Percentiles rank a stretch among this genome's conserved stretches.
phyloP scores from a whole-genome alignment of 1,140 invertebrate genomes.

The Ylistrum balloti region DNA sequence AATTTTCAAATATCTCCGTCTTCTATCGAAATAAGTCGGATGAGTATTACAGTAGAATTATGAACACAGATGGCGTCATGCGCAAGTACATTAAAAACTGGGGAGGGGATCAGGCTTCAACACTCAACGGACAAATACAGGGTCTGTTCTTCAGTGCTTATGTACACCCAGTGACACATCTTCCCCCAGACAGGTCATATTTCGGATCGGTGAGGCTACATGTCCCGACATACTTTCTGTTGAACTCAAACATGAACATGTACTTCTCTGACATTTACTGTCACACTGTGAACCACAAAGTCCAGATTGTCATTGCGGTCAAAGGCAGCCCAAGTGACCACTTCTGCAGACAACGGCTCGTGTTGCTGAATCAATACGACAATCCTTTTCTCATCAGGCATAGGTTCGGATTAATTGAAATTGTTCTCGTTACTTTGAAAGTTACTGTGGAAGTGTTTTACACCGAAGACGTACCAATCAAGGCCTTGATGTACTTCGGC shows the following conservation, averaged over 20 bases:
- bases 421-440: constrained; percentile 48
- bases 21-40: constrained; percentile 63
- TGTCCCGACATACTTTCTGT: constrained; percentile 55
- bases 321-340: constrained; percentile 58
- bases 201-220: constrained; percentile 58
- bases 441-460: constrained; percentile 65
- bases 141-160: constrained; percentile 65
- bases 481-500: not conserved
- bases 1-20: not conserved
- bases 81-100: constrained; percentile 62
- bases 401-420: not conserved
- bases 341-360: constrained; percentile 71
- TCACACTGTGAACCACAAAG: constrained; percentile 66
- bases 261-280: constrained; percentile 76
- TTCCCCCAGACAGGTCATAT: constrained; percentile 49
- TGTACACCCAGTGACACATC: constrained; percentile 49
- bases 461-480: constrained; percentile 63
- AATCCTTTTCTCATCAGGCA: constrained; percentile 56
- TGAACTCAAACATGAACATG: constrained; percentile 59
- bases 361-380: constrained; percentile 58
- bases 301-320: constrained; percentile 66
- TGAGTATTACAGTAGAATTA: constrained; percentile 53
- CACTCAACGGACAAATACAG: constrained; percentile 60
- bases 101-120: constrained; percentile 60
- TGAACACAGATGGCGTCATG: constrained; percentile 59